Percentiles rank a stretch among this genome's conserved stretches.
phyloP scores from a whole-genome alignment of 2,113 vertebrate species.

The Capra hircus region DNA sequence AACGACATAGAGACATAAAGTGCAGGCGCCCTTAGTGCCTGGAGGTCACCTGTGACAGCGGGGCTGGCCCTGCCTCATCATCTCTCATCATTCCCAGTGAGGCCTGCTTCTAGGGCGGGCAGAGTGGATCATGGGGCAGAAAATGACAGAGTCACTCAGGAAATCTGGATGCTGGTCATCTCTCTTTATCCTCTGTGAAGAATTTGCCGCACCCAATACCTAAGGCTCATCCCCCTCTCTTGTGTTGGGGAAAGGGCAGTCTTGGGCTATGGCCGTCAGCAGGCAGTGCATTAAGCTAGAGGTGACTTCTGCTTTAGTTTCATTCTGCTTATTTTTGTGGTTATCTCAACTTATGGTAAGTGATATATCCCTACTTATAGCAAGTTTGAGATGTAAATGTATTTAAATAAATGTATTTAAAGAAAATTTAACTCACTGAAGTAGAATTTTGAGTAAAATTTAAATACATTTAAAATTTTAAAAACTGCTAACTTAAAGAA shows the following conservation, averaged over 20 bases:
- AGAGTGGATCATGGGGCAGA: background rate
- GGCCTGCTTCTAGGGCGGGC: background rate
- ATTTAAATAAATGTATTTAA: background rate
- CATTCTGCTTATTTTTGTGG: background rate
- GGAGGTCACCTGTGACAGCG: background rate
- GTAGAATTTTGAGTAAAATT: background rate
- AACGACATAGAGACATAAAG: slow-evolving; percentile 2
- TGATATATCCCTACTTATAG: background rate
- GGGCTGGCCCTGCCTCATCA: too few species aligned
- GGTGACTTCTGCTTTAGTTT: background rate
- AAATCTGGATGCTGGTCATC: background rate
- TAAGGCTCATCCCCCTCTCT: background rate
- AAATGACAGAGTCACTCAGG: background rate
- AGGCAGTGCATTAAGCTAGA: background rate
- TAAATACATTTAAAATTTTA: background rate
- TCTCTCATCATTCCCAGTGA: background rate
- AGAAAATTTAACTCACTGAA: background rate
- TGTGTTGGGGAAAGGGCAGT: background rate
- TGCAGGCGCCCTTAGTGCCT: background rate
- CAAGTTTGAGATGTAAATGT: background rate
- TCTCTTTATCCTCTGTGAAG: background rate
- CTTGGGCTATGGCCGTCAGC: background rate
- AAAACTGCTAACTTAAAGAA: background rate
- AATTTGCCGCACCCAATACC: background rate
- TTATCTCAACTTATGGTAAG: background rate